Conservation (phyloP, 2,888 invertebrate species). For the Dynastes tityus region DNA sequence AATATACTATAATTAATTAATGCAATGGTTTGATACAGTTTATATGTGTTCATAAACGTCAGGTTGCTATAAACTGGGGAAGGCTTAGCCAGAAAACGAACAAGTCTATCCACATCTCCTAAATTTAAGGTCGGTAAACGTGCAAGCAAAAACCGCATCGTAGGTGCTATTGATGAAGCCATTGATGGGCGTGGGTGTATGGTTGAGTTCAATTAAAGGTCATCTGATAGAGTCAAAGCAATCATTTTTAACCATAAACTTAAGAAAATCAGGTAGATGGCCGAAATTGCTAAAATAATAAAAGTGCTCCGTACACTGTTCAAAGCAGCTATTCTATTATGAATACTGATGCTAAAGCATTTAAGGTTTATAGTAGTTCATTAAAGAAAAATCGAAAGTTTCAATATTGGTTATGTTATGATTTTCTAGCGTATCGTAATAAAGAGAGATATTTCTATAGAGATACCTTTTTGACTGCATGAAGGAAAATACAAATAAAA, state of each 20-base stretch:
- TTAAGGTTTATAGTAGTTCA: too few relatives aligned
- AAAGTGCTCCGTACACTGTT: too few relatives aligned
- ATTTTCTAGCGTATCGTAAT: too few relatives aligned
- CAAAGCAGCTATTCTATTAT: too few relatives aligned
- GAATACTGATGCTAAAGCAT: too few relatives aligned
- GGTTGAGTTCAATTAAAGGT: constrained; percentile 56
- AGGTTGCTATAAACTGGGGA: not conserved
- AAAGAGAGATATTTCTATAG: too few relatives aligned
- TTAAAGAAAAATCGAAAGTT: too few relatives aligned
- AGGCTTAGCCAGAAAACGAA: not conserved
- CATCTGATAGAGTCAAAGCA: constrained; percentile 54
- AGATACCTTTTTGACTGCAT: too few relatives aligned
- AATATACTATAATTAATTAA: too few relatives aligned
- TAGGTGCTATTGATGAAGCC: constrained; percentile 55
- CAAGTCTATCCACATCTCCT: constrained; percentile 7
- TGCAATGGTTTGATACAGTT: not conserved
- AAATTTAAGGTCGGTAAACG: constrained; percentile 48
- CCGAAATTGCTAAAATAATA: too few relatives aligned
- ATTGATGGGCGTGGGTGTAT: constrained; percentile 56
- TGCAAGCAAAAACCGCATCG: constrained; percentile 41
- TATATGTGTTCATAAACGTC: not conserved
- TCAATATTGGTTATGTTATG: too few relatives aligned
- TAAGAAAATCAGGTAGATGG: constrained; percentile 26
- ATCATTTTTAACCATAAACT: constrained; percentile 43
- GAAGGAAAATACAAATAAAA: too few relatives aligned